Percentiles rank a stretch among this genome's conserved stretches.
Conservation (phyloP, 2,113 vertebrate species). For the Microtus pennsylvanicus region DNA sequence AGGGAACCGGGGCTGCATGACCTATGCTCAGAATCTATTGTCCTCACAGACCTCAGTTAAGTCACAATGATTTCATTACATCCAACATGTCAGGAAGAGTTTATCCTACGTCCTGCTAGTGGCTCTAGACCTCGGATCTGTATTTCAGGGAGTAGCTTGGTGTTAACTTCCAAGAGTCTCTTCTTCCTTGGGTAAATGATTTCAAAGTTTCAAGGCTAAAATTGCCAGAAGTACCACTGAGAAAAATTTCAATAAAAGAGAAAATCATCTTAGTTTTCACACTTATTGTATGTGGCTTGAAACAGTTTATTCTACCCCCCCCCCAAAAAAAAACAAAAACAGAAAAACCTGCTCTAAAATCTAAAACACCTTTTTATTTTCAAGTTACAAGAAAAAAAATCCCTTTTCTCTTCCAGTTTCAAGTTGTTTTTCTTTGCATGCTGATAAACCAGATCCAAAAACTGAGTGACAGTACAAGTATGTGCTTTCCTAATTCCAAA, state of each 20-base stretch:
- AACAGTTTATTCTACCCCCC: not conserved
- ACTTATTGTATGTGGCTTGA: not conserved
- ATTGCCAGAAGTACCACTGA: not conserved
- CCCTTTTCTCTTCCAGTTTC: not conserved
- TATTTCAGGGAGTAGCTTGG: not conserved
- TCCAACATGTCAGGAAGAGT: slow-evolving; percentile 25
- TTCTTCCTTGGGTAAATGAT: not conserved
- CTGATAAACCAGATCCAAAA: not conserved
- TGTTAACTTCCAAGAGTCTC: not conserved
- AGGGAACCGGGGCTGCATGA: not conserved
- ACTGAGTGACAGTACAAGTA: not conserved
- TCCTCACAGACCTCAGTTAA: slow-evolving; percentile 25
- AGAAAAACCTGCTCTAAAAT: not conserved
- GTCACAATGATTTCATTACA: slow-evolving; percentile 1
- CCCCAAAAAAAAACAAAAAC: not conserved
- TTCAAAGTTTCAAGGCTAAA: not conserved
- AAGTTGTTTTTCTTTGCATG: not conserved
- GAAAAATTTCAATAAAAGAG: not conserved
- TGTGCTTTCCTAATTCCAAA: not conserved
- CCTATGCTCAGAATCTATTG: not conserved
- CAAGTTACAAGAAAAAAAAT: not conserved
- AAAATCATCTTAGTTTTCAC: not conserved
- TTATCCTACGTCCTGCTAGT: slow-evolving; percentile 8
- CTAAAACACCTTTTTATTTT: not conserved
- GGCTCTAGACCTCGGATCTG: not conserved